Percentiles rank a stretch among this genome's conserved stretches.
Evolutionary conservation across 2,888 invertebrate genomes (phyloP).

Genomic region (Tetropium fuscum): DNA sequence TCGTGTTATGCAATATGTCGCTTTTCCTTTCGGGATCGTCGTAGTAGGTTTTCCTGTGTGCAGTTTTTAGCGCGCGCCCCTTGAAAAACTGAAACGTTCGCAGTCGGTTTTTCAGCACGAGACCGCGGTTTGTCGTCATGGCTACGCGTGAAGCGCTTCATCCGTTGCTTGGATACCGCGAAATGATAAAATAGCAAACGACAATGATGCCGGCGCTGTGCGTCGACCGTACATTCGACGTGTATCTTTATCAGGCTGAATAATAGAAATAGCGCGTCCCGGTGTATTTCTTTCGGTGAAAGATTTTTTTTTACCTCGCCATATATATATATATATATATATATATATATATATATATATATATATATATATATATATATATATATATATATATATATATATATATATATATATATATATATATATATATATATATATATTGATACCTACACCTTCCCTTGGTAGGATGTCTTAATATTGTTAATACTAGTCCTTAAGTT

Average conservation of each 20-base stretch:
- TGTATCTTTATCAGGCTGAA: background rate
- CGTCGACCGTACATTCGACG: slow-evolving; percentile 9
- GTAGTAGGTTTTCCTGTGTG: background rate
- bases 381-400: too few relatives aligned
- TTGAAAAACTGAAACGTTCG: slow-evolving; percentile 20
- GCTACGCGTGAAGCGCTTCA: slow-evolving; percentile 32
- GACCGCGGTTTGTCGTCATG: slow-evolving; percentile 36
- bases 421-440: too few relatives aligned
- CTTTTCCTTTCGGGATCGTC: background rate
- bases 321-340: too few relatives aligned
- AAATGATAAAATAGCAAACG: slow-evolving; percentile 42
- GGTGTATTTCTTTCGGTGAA: too few relatives aligned
- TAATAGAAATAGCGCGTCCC: background rate
- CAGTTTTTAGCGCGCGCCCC: background rate
- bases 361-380: too few relatives aligned
- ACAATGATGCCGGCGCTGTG: slow-evolving; percentile 38
- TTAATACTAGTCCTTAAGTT: too few relatives aligned
- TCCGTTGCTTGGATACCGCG: slow-evolving; percentile 37
- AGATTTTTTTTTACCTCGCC: too few relatives aligned
- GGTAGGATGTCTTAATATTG: too few relatives aligned
- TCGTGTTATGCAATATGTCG: background rate
- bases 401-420: too few relatives aligned
- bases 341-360: too few relatives aligned
- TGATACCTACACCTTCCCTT: too few relatives aligned
- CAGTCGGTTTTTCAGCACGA: slow-evolving; percentile 31